phyloP scores from a whole-genome alignment of 1,140 invertebrate species.

The Homarus americanus region DNA sequence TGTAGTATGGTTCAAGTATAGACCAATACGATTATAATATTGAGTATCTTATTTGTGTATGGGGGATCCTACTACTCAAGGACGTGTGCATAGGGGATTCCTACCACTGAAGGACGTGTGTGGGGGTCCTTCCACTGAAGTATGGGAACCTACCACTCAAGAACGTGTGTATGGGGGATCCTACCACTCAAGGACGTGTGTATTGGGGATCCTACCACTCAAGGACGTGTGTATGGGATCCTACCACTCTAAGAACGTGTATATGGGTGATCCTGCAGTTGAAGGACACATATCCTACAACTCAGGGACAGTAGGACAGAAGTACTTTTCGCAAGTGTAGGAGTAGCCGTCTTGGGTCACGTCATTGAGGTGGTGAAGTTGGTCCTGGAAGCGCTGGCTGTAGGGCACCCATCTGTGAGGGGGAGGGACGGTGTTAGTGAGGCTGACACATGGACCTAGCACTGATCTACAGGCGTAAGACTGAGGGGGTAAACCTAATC shows the following conservation, averaged over 20 bases:
- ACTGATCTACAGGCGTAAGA: too few species aligned
- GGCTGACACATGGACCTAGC: too few species aligned
- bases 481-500: too few species aligned
- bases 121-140: too few species aligned
- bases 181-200: background rate
- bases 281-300: constrained; percentile 7
- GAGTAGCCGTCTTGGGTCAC: constrained; percentile 12
- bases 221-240: background rate
- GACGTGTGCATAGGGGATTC: too few species aligned
- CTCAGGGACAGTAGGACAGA: constrained; percentile 25
- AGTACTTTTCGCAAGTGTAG: constrained; percentile 25
- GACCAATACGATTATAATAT: too few species aligned
- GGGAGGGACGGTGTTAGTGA: background rate
- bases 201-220: background rate
- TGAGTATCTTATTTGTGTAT: too few species aligned
- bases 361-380: background rate
- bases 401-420: constrained; percentile 14
- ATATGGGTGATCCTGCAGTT: background rate
- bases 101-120: background rate
- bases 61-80: background rate
- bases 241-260: background rate
- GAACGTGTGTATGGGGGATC: too few species aligned
- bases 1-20: too few species aligned
- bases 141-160: too few species aligned
- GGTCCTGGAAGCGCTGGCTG: constrained; percentile 7